Evolutionary conservation across 2,113 vertebrate genomes (phyloP), one percentile per base, ranked within the genome.

Genomic region (Orthochromis malagaraziensis): DNA sequence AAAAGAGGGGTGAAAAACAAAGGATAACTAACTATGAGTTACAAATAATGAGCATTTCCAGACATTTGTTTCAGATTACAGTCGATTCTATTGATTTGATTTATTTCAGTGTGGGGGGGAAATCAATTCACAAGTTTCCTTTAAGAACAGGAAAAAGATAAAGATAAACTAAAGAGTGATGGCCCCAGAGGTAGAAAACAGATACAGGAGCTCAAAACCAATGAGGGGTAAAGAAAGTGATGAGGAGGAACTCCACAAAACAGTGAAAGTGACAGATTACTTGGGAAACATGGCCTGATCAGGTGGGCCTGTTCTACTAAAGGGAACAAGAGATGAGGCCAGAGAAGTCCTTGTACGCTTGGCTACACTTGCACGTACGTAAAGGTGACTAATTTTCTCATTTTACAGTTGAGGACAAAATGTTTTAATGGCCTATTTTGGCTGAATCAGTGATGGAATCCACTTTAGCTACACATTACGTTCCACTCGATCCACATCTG

Each of bases 381-480:
- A 95, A 94, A 94, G 94, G 94, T 92, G 95, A 95, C 91, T 93
- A 92, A 94, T 94, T 92, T 90, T 94, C 94, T 87, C 58, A 93
- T 94, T 95, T 94, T 92, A 93, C 92, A 93, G 91, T 83, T 87
- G 89, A 93, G 90, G 89, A 93, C 93, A 89, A 92, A 90, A 84
- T 84, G 80, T 83, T 87, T 84, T 91, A 92, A 92, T 87, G 88
- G 86, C 82, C 53, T 88, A 77, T 87, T 90, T 51, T 7, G 65
- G 26, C 38, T 84, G 89, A 89, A 84, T 83, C 82, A 4, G 55
- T 82, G 87, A 94, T 84, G 79, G 80, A 90, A 87, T 80, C 79
- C 85, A 90, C 92, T 93, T 94, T 90, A 92, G 91, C 82, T 85
- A 53, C 73, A 85, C 90, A 94, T 93, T 93, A 93, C 87, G 90